Evolutionary conservation across 2,113 vertebrate genomes (phyloP), one percentile per base, ranked within the genome.

Genomic region (Pseudolaguvia tuberculata): DNA sequence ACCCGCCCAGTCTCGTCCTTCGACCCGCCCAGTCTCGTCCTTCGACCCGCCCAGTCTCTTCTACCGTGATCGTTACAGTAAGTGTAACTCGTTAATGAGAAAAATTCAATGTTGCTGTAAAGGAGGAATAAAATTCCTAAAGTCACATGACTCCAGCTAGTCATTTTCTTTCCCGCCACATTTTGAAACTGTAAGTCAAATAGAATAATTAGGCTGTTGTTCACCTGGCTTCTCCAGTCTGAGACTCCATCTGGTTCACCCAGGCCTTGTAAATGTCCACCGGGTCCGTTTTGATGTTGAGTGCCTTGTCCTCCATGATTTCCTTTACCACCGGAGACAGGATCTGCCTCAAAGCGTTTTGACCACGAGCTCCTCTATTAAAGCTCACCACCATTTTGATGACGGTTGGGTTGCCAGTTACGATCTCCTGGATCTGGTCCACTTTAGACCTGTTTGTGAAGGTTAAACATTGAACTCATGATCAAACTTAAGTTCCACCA

Each of bases 371-470:
- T 0, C 97, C 97, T n/a, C 96, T 89, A 88, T 99, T 96, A 88
- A 98, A 99, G 75, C 97, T 99, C 68, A 98, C 96, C 82, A 99
- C 97, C 97, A 99, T 99, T 89, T 99, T 99, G 82, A 99, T 99
- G 74, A 99, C 95, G 0, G 97, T 99, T 5, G 97, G 97, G 82
- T 99, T 99, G 45, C 97, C 97, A 0, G 97, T 99, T 71, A 98
- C 93, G 7, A 99, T 96, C 90, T 99, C 97, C 73, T 98, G 96
- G 84, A 97, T 93, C 84, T 97, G 95, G 86, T 99, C 97, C 68
- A 99, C 97, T 78, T 99, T 99, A 13, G 95, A 99, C 83, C 96
- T 99, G 82, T 25, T 51, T 71, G 72, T 66, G 59, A 57, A 77
- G 20, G n/a, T 39, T 35, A 31, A 68, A 48, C 2, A 2, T 73